phyloP scores from a whole-genome alignment of 1,140 invertebrate genomes.

The Ceratitis capitata region DNA sequence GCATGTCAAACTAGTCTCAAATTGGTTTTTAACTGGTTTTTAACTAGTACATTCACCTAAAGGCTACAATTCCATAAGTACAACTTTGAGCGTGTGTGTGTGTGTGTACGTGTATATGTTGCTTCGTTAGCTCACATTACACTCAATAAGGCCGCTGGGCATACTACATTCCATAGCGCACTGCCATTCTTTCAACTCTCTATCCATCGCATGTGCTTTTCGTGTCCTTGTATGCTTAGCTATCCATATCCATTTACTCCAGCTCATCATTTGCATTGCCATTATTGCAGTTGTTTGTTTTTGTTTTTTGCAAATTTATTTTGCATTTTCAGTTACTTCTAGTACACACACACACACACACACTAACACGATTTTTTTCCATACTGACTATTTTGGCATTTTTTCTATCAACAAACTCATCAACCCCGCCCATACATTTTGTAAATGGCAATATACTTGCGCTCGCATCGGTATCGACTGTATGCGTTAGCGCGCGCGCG shows the following conservation, averaged over 20 bases:
- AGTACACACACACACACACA: background rate
- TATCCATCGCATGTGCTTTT: background rate
- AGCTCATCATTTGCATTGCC: background rate
- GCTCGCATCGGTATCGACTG: background rate
- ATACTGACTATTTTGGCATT: conserved; percentile 17
- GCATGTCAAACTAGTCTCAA: no score
- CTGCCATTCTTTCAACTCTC: background rate
- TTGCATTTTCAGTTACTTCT: background rate
- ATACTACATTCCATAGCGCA: background rate
- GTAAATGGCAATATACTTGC: conserved; percentile 9
- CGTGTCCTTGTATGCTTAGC: background rate
- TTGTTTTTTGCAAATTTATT: conserved; percentile 22
- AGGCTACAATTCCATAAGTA: no score
- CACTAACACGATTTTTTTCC: background rate
- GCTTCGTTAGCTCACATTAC: background rate
- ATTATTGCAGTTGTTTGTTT: background rate
- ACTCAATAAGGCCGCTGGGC: background rate
- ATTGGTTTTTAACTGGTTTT: no score
- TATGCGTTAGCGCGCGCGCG: background rate
- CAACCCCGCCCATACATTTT: conserved; percentile 31
- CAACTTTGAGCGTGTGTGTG: background rate
- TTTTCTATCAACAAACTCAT: conserved; percentile 23
- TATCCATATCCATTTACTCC: background rate
- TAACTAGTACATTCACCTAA: no score
- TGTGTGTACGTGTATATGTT: background rate